Base-by-base conservation (phyloP, 2,113 vertebrate species). In the Brachyistius frenatus region DNA sequence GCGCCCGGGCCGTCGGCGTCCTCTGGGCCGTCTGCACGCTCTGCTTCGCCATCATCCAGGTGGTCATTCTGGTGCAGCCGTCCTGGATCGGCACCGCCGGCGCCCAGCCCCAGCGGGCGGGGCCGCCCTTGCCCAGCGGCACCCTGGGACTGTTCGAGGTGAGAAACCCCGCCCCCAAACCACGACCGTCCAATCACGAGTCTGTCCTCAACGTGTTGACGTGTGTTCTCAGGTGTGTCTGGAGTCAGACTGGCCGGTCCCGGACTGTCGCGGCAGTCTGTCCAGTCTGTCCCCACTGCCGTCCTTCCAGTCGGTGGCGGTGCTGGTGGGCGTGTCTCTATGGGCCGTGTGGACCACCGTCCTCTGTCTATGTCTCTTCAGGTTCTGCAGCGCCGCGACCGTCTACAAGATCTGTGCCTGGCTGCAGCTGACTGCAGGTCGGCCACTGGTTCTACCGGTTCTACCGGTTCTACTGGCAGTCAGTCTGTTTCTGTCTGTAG, bases 371-470 rank as follows among this genome's bases (percentile, higher is more conserved):
- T 90, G 89, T 35, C 94, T 96, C 57, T 95, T 96, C 86, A 88
- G 95, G 68, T 94, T 96, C 92, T 96, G 95, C 89, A 95, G 94
- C 3, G 93, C 94, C 0, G 94, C 95, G 5, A 95, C 95, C 0
- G 95, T 96, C 74, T 96, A 95, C 82, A 96, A 96, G 88, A 94
- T 95, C 80, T 96, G 95, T 0, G 96, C 94, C 8, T 96, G 96
- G 96, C 89, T 96, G 73, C 96, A 96, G 86, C 93, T 96, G 39
- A 95, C 94, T 0, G 95, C 96, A 74, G 95, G 96, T 95, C 49
- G 70, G 83, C 16, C 7, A 0, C 5, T 10, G 57, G 5, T 54
- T 35, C 52, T 36, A 5, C 55, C 61, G 53, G 44, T 65, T 6
- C 61, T 15, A 1, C 2, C 14, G 46, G 31, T 23, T 3, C 36